Evolutionary conservation across 2,797 vertebrate species (phyloP), one percentile per base, ranked within the genome.

Genomic region (Smutsia gigantea): DNA sequence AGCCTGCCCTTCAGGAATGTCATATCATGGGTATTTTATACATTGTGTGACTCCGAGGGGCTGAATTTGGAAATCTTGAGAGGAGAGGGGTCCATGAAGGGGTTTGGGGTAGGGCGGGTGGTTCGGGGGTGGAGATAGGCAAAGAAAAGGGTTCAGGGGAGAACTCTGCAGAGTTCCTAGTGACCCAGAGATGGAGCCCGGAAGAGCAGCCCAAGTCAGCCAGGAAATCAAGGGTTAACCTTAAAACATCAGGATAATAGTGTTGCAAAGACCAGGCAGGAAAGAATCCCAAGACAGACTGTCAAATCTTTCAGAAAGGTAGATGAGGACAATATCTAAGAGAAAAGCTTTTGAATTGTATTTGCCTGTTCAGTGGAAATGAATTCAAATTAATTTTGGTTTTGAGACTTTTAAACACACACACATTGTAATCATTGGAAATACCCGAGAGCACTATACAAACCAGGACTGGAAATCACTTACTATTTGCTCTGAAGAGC

Each of bases 371-470:
- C 68, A 23, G n/a, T 87, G 68, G 90, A 87, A 90, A 66, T 61
- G 17, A 97, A 87, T 97, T 94, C 53, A 92, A 87, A 92, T 93
- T 95, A 95, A 92, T 82, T 46, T 93, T 90, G 34, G 55, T 87
- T 94, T 88, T 91, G 83, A 94, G 87, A 94, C 93, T 91, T 92
- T 97, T 87, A 86, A 94, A 88, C 34, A 78, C 39, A 88, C 39
- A 88, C n/a, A 49, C 46, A n/a, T 79, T 84, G 42, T 96, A 86
- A 96, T 90, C 87, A 83, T 72, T 92, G 95, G 69, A 87, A 93
- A 77, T 90, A 78, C 93, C 92, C 89, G 53, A 37, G 81, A 95
- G 94, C 46, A 4, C 25, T 94, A 13, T 95, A 71, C 94, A 93
- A 95, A 94, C 72, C 51, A 81, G 57, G 64, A 57, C 51, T 95